Base-by-base conservation (phyloP, 2,797 vertebrate genomes). In the Enteromius argenteus region DNA sequence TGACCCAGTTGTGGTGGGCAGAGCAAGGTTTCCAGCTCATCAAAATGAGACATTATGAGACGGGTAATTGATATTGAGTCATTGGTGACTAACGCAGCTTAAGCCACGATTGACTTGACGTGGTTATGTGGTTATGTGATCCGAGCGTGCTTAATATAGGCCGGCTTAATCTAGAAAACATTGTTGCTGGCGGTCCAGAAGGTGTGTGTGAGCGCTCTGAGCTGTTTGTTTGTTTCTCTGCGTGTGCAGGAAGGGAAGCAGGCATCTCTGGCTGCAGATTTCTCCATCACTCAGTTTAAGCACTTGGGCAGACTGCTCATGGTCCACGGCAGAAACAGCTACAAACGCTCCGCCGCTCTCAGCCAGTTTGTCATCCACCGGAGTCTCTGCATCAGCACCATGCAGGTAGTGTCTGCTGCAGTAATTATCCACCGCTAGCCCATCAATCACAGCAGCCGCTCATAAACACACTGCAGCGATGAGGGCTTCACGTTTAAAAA, bases 281-380 rank as follows among this genome's bases (percentile, higher is more conserved):
- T 99, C 96, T 99, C 98, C 0, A 94, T 99, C 95, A 98, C 97
- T 86, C 97, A 99, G 92, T 99, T 99, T 90, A 98, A 98, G 91
- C 97, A 99, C 87, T 93, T 99, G 23, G 98, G 98, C 68, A 95
- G 98, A 27, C 91, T 99, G 62, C 95, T 99, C n/a, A 99, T 99
- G 98, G 98, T 99, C 49, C 98, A 99, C 0, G 98, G 98, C 19
- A 94, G 98, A 30, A 99, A 99, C 95, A 99, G 98, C 93, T 99
- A 99, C 95, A 99, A 99, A 88, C 93, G 98, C 6, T 98, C 98
- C 0, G 98, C 98, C 0, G 98, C 97, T 6, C 97, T 99, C 91
- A 99, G 98, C 91, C 98, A 99, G 94, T 99, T 99, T 10, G 98
- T 99, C 84, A 99, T 99, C 92, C 98, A 99, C 94, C 94, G 98